Percentiles rank a stretch among this genome's conserved stretches.
phyloP scores from a whole-genome alignment of 1,140 invertebrate genomes.

The Scaptomyza hsui region DNA sequence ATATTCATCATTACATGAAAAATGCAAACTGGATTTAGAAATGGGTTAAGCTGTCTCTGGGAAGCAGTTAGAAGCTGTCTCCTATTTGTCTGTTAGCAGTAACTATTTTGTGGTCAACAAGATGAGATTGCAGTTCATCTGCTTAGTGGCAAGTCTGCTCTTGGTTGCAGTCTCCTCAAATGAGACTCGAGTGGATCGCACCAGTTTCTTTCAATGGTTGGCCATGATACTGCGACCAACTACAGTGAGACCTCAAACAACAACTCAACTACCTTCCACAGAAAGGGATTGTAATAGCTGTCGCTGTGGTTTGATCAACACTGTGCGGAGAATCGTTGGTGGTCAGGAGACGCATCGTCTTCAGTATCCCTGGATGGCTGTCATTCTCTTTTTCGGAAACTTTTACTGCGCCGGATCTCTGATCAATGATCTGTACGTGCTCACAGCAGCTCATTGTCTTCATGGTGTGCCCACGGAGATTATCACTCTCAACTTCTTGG shows the following conservation, averaged over 20 bases:
- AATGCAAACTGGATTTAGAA: slow-evolving; percentile 27
- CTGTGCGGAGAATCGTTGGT: slow-evolving; percentile 89
- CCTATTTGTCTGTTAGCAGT: slow-evolving; percentile 7
- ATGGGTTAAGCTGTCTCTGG: slow-evolving; percentile 2
- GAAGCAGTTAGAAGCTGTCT: slow-evolving; percentile 31
- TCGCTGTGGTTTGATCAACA: slow-evolving; percentile 88
- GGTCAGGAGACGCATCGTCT: slow-evolving; percentile 88
- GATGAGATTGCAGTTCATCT: slow-evolving; percentile 53
- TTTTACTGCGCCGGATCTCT: slow-evolving; percentile 91
- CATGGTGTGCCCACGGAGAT: slow-evolving; percentile 86
- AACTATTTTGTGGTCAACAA: slow-evolving; percentile 28
- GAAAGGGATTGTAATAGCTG: slow-evolving; percentile 80
- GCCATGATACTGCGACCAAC: slow-evolving; percentile 37
- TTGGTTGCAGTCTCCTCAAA: not conserved
- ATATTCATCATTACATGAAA: not conserved
- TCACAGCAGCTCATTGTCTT: slow-evolving; percentile 75
- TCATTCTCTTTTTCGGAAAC: slow-evolving; percentile 87
- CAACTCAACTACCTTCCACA: slow-evolving; percentile 6
- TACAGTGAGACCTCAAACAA: not conserved
- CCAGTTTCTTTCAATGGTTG: slow-evolving; percentile 51
- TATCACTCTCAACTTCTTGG: slow-evolving; percentile 88
- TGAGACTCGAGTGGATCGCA: not conserved
- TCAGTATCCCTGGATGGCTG: slow-evolving; percentile 91
- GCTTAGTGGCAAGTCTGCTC: not conserved
- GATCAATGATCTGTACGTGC: slow-evolving; percentile 85